phyloP scores from a whole-genome alignment of 2,797 vertebrate species.

The Mastacembelus armatus region DNA sequence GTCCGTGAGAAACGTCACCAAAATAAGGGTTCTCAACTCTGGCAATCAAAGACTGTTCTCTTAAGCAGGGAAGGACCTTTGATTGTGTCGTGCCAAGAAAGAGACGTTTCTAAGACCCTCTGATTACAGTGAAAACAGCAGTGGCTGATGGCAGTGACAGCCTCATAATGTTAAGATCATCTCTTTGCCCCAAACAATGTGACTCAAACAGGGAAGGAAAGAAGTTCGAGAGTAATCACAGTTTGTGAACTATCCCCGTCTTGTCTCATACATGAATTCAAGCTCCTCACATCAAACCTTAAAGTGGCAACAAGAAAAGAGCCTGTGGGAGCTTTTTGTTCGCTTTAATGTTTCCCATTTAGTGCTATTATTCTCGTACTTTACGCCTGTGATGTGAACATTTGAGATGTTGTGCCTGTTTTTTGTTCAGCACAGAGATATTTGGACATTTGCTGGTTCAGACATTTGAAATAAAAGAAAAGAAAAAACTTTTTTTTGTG shows the following conservation, averaged over 20 bases:
- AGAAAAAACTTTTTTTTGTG: no score
- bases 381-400: neutral
- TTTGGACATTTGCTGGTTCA: neutral
- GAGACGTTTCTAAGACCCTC: neutral
- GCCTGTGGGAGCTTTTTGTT: neutral
- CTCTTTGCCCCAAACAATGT: neutral
- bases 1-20: conserved; percentile 26
- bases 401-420: neutral
- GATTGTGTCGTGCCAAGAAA: neutral
- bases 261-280: rapidly evolving
- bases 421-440: neutral
- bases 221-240: neutral
- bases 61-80: conserved; percentile 1
- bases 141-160: neutral
- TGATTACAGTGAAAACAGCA: conserved; percentile 27
- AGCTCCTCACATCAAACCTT: no score
- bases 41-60: conserved; percentile 20
- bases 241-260: neutral
- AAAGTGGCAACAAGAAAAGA: neutral
- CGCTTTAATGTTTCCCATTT: neutral
- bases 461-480: conserved; percentile 12
- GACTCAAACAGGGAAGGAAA: neutral
- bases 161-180: conserved; percentile 3
- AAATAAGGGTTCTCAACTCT: conserved; percentile 40
- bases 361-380: no score